Evolutionary conservation across 2,113 vertebrate species (phyloP), one percentile per base, ranked within the genome.

Genomic region (Elgaria multicarinata): DNA sequence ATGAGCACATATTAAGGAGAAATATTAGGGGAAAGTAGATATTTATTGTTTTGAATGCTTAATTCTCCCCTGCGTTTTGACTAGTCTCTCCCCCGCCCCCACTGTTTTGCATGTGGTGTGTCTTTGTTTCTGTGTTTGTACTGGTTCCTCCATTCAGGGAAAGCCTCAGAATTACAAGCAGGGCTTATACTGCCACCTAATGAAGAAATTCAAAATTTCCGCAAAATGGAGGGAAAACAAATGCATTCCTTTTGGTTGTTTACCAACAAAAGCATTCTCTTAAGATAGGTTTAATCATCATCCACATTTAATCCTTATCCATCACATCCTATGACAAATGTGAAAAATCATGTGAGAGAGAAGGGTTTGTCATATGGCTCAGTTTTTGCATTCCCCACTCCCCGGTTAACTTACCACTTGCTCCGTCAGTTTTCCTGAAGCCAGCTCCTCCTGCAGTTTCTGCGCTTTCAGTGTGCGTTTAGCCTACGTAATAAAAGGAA

Each of bases 401-500:
- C 24, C 31, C 9, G 66, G 55, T 79, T 66, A 16, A 97, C 98
- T 97, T 97, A 99, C 99, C 89, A 96, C 97, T 90, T 98, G 98
- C 92, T 99, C 99, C 74, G 98, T 93, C 83, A 98, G 96, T 95
- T 99, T 99, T 90, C 99, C 99, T 85, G 99, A 99, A 10, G 99
- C 99, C 91, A 99, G 91, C 95, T 99, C 99, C 85, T 99, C 99
- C 94, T 99, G 99, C 72, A 99, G 97, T 91, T 98, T 99, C 93
- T 99, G 99, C 44, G 99, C 99, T 95, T 99, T 99, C 88, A 99
- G 94, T 0, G 98, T 99, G 87, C 99, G 98, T 93, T 99, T 99
- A 87, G 99, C 99, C 99, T 99, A 93, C 18, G 1, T 42, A 93
- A 78, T 31, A 69, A 42, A 92, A 0, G 42, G 36, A 78, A 75